Conservation (phyloP, 1,140 invertebrate genomes). For the Amyelois transitella region DNA sequence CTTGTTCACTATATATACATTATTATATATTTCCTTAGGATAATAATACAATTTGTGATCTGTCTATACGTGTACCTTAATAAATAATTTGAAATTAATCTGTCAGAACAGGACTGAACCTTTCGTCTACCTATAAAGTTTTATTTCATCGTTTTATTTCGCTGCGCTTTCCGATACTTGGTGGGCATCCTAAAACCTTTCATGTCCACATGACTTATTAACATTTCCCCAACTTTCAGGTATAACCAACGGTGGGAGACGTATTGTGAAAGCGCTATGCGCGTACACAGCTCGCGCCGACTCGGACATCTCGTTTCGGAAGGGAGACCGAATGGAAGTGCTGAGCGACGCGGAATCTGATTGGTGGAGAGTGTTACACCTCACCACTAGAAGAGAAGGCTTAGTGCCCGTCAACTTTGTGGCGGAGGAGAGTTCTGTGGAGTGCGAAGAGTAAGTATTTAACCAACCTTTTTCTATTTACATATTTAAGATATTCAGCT, state of each 20-base stretch:
- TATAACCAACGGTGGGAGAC: slow-evolving; percentile 66
- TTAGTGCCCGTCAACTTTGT: slow-evolving; percentile 96
- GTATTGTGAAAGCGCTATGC: slow-evolving; percentile 92
- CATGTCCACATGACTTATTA: too few relatives aligned
- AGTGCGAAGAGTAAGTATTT: slow-evolving; percentile 94
- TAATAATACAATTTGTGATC: too few relatives aligned
- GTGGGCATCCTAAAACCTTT: too few relatives aligned
- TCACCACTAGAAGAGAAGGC: slow-evolving; percentile 87
- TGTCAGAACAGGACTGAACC: too few relatives aligned
- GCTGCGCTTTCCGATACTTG: too few relatives aligned
- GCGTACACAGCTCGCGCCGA: slow-evolving; percentile 92
- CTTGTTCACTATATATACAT: too few relatives aligned
- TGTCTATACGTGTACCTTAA: too few relatives aligned
- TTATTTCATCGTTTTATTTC: too few relatives aligned
- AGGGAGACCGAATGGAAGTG: slow-evolving; percentile 93
- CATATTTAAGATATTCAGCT: too few relatives aligned
- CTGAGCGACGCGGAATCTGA: slow-evolving; percentile 92
- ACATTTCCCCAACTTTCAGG: slow-evolving; percentile 40
- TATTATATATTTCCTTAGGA: too few relatives aligned
- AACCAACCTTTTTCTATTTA: background rate
- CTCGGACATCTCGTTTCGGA: slow-evolving; percentile 93
- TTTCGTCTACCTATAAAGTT: too few relatives aligned
- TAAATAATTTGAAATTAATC: too few relatives aligned
- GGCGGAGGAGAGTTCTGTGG: slow-evolving; percentile 92
- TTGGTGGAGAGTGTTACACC: slow-evolving; percentile 95